Evolutionary conservation across 2,113 vertebrate genomes (phyloP).

Genomic region (Lepisosteus oculatus): DNA sequence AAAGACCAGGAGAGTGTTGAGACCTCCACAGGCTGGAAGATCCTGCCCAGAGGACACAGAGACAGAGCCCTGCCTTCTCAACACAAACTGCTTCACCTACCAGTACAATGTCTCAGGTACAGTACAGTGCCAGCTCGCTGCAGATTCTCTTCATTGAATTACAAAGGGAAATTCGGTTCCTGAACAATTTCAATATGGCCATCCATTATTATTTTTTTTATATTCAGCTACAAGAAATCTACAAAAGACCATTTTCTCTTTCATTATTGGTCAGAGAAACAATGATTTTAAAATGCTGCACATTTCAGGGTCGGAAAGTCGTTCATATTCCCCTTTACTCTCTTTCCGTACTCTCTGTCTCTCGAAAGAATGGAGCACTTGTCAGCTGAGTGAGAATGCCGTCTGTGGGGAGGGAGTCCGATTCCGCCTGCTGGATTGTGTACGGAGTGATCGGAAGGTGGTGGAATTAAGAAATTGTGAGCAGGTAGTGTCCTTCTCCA

Average conservation of each 20-base stretch:
- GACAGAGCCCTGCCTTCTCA: conserved; percentile 78
- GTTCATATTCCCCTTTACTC: too few species aligned
- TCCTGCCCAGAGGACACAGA: conserved; percentile 78
- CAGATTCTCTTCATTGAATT: too few species aligned
- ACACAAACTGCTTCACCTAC: conserved; percentile 89
- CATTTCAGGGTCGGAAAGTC: too few species aligned
- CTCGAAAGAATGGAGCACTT: conserved; percentile 85
- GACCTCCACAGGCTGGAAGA: conserved; percentile 59
- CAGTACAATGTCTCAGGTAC: conserved; percentile 86
- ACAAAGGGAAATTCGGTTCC: too few species aligned
- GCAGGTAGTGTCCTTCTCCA: conserved; percentile 60
- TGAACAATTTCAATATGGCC: too few species aligned
- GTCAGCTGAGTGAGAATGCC: conserved; percentile 81
- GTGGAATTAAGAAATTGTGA: conserved; percentile 69
- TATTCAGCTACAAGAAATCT: not conserved
- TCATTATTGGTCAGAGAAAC: too few species aligned
- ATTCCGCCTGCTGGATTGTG: conserved; percentile 79
- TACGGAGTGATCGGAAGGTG: conserved; percentile 77
- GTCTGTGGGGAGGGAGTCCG: conserved; percentile 77
- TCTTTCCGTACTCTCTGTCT: too few species aligned
- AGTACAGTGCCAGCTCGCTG: not conserved
- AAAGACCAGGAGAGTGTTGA: conserved; percentile 78
- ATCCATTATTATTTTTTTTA: not conserved
- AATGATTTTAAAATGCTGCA: too few species aligned
- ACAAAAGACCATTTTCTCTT: too few species aligned